Percentiles rank a stretch among this genome's conserved stretches.
Evolutionary conservation across 2,797 vertebrate genomes (phyloP).

Genomic region (Onychomys arenicola): DNA sequence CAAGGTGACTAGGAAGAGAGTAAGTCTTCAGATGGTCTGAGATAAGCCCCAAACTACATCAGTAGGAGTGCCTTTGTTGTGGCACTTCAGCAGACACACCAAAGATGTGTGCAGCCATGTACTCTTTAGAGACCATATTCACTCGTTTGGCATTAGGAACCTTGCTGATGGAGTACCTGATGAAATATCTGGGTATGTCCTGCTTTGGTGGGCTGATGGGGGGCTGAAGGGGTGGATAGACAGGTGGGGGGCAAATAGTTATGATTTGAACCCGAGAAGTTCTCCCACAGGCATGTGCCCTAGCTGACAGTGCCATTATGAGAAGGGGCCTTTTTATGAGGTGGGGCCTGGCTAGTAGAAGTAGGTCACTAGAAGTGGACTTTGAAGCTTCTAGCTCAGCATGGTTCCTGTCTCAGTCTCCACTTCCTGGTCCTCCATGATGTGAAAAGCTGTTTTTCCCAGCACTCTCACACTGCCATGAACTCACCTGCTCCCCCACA

Average conservation of each 20-base stretch:
- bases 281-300: not conserved
- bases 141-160: not conserved
- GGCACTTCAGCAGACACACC: fast-evolving
- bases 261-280: not conserved
- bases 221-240: fast-evolving
- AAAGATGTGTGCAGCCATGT: fast-evolving
- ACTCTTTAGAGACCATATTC: fast-evolving
- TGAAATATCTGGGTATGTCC: no score
- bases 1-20: fast-evolving
- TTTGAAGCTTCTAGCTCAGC: not conserved
- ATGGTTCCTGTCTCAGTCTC: not conserved
- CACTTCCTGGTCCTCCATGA: not conserved
- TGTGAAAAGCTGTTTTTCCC: not conserved
- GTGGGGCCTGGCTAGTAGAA: not conserved
- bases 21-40: not conserved
- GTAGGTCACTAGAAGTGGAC: not conserved
- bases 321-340: not conserved
- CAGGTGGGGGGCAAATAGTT: fast-evolving
- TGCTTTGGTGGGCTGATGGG: fast-evolving
- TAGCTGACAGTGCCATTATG: not conserved
- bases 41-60: fast-evolving
- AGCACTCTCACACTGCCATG: not conserved
- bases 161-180: fast-evolving
- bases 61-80: no score
- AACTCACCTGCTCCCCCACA: no score